Base-by-base conservation (phyloP, 2,888 invertebrate species). In the Philhelius pedissequus region DNA sequence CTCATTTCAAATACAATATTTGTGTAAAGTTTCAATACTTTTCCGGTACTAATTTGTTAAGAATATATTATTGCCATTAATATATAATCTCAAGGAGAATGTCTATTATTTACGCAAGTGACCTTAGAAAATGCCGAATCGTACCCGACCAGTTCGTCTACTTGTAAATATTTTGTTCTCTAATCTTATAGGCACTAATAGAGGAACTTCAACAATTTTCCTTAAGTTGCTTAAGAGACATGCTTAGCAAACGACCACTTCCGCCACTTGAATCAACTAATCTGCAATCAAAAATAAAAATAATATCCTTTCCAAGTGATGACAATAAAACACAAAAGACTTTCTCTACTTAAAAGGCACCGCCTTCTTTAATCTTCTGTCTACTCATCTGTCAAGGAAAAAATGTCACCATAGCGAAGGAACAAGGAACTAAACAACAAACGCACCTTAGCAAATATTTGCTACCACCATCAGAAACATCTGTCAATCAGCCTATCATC, bases 401-500 rank as follows among this genome's bases (percentile, higher is more conserved):
- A 70, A 50, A 20, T 66, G 60, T 82, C 82, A 48, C 40, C 73
- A 62, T 22, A 9, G 5, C 20, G 8, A 30, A 9, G 48, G 18
- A 45, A 48, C 15, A 40, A 15, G 62, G 45, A 45, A 40, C 27
- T 18, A 43, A 75, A 68, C 75, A 76, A 52, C 79, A 66, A 75
- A 81, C 81, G 50, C 86, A 86, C 76, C 86, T 86, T 77, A 64
- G 68, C 56, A 86, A 86, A 86, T 73, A 86, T 86, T 80, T 69
- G 45, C 76, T 27, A 45, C 58, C 66, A 66, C 40, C 40, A 35
- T 15, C 27, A 52, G 52, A 58, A 86, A 86, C 86, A 86, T 86
- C 86, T 86, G 86, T 81, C 86, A 81, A 81, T 81, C 81, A 76
- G 75, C 62, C 70, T n/a, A n/a, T 56, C 84, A 76, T 84, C 84